These are phyloP conservation scores for Ursus arctos DNA, from an alignment of 2,113 vertebrate species.

Conservation along the genomic window DNA sequence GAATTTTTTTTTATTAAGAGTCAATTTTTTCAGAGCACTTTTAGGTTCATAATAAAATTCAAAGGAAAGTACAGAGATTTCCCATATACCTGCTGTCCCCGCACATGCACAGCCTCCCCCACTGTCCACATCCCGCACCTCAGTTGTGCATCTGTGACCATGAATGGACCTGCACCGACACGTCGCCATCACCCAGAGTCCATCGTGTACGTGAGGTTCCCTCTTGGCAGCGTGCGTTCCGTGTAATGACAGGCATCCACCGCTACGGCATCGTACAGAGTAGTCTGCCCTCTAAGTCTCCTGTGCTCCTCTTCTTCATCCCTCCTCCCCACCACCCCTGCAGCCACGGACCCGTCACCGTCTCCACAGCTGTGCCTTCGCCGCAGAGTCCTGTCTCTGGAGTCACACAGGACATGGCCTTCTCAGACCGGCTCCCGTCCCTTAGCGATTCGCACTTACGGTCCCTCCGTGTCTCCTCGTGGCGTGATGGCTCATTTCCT, in stretches of 20 bases:
- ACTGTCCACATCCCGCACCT: too few species aligned
- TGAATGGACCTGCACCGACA: neutral
- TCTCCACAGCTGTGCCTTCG: neutral
- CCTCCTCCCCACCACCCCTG: too few species aligned
- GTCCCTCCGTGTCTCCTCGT: too few species aligned
- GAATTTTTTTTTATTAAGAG: neutral
- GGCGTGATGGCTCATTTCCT: too few species aligned
- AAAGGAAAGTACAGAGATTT: neutral
- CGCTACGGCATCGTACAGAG: too few species aligned
- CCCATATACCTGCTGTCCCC: too few species aligned
- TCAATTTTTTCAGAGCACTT: neutral
- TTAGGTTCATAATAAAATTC: neutral
- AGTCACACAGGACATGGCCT: too few species aligned
- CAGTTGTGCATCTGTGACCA: too few species aligned
- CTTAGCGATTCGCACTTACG: too few species aligned
- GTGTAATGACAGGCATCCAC: neutral
- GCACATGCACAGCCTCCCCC: neutral
- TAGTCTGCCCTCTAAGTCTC: too few species aligned
- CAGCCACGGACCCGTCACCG: too few species aligned
- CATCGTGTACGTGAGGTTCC: neutral
- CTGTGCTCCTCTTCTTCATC: neutral
- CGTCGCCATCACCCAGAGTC: neutral
- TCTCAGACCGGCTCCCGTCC: too few species aligned
- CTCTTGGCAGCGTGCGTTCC: neutral
- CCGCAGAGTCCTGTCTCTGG: neutral